Percentiles rank a stretch among this genome's conserved stretches.
These are phyloP conservation scores for Dendrophyllia cribrosa DNA, from an alignment of 64 coral and sea anemone species.

Conservation along the genomic window DNA sequence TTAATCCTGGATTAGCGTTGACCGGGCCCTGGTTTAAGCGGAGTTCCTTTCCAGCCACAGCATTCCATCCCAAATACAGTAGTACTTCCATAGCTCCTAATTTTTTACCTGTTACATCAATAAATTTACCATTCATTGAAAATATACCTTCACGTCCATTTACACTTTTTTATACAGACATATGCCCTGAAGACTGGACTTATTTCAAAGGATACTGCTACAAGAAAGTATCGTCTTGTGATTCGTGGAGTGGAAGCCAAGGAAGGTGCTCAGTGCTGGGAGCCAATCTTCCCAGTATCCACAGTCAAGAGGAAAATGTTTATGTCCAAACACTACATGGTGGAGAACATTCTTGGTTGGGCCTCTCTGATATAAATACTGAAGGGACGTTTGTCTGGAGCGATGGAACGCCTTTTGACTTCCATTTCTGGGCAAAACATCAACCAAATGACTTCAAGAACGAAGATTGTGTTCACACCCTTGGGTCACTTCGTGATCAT, in stretches of 20 bases:
- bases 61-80: no score
- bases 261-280: background rate
- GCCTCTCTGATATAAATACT: conserved; percentile 20
- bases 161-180: background rate
- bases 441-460: conserved; percentile 9
- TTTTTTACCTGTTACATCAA: no score
- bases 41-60: no score
- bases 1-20: no score
- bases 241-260: conserved; percentile 21
- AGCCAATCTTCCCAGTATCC: conserved; percentile 42
- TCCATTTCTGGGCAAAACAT: conserved; percentile 40
- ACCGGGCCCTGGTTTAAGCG: no score
- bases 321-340: conserved; percentile 52
- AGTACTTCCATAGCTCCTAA: no score
- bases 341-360: conserved; percentile 46
- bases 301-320: conserved; percentile 43
- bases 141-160: no score
- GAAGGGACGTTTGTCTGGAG: conserved; percentile 52
- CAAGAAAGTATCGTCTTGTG: conserved; percentile 17
- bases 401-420: background rate
- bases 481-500: conserved; percentile 4
- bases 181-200: conserved; percentile 46
- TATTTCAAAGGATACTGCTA: conserved; percentile 72
- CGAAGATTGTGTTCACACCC: conserved; percentile 42
- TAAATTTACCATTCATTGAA: no score